Percentiles rank a stretch among this genome's conserved stretches.
Evolutionary conservation across 2,113 vertebrate genomes (phyloP).

Genomic region (Indicator maculatus): DNA sequence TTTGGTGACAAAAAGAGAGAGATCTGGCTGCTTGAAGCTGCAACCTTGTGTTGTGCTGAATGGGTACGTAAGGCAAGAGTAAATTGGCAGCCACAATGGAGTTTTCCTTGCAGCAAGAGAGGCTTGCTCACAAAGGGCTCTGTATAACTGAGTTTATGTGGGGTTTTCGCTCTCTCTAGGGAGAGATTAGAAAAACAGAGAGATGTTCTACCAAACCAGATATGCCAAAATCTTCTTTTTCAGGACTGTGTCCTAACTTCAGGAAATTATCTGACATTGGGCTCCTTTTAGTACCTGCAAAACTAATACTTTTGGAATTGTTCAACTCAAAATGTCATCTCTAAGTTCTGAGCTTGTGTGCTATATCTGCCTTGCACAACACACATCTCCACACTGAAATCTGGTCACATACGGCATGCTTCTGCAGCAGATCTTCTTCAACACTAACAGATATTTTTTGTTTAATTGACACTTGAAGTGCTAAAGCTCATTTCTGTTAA

Average conservation of each 20-base stretch:
- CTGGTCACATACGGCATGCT: background rate
- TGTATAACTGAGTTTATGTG: constrained; percentile 9
- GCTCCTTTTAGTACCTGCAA: background rate
- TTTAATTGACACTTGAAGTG: background rate
- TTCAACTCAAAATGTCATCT: background rate
- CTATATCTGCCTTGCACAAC: background rate
- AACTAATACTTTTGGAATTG: background rate
- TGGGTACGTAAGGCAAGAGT: background rate
- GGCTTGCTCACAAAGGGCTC: background rate
- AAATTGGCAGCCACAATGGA: background rate
- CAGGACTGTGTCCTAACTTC: background rate
- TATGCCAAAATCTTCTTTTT: constrained; percentile 54
- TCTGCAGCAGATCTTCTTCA: background rate
- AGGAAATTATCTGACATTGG: background rate
- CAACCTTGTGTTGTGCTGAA: background rate
- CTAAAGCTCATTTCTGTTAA: background rate
- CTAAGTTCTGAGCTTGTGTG: background rate
- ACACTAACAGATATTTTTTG: background rate
- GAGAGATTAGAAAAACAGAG: constrained; percentile 17
- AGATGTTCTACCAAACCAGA: constrained; percentile 11
- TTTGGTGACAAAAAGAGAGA: background rate
- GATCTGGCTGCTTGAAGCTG: background rate
- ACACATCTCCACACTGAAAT: background rate
- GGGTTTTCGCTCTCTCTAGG: background rate
- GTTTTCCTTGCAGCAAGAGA: background rate